Base-by-base conservation (phyloP, 2,888 invertebrate genomes). In the Caenorhabditis sp. region DNA sequence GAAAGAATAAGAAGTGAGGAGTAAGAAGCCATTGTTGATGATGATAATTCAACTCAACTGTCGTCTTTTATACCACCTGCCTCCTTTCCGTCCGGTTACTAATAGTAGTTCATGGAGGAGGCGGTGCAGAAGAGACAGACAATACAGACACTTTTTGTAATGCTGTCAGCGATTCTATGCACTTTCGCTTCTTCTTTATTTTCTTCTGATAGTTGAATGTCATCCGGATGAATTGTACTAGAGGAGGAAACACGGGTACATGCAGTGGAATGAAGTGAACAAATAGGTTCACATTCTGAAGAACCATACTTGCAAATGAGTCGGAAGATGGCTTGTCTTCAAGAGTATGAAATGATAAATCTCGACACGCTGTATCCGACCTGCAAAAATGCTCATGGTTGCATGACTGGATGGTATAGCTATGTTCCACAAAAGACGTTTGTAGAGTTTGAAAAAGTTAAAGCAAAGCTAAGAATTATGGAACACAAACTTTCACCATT, bases 1-100 rank as follows among this genome's bases (percentile, higher is more conserved):
- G 82, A 76, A 19, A 82, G 54, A 49, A 82, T 19, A 35, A 76
- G 61, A 61, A 76, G 31, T 26, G 82, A 72, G 10, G 75, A 77
- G 61, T 51, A 75, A 3, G 79, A 79, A 56, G 79, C 70, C 79
- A 79, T 77, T n/a, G 44, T 26, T 54, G 70, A 1, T 44, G 58
- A 31, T 58, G 44, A 64, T 66, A 56, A 69, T 61, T 56, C 38
- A 51, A 38, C 10, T 24, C 38, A 31, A 68, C 6, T 35, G 35
- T 24, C 56, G 24, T 41, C 61, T 77, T 77, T 77, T 77, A 77
- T 77, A 77, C 76, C 24, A 26, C 14, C 28, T 44, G n/a, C 28
- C 22, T 16, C 6, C 38, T 28, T 22, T 24, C 63, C 8, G 31
- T 70, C 70, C 69, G 72, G 70, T 70, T 79, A 41, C 28, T 76